Base-by-base conservation (phyloP, 2,888 invertebrate genomes). In the Leptogaster cylindrica region DNA sequence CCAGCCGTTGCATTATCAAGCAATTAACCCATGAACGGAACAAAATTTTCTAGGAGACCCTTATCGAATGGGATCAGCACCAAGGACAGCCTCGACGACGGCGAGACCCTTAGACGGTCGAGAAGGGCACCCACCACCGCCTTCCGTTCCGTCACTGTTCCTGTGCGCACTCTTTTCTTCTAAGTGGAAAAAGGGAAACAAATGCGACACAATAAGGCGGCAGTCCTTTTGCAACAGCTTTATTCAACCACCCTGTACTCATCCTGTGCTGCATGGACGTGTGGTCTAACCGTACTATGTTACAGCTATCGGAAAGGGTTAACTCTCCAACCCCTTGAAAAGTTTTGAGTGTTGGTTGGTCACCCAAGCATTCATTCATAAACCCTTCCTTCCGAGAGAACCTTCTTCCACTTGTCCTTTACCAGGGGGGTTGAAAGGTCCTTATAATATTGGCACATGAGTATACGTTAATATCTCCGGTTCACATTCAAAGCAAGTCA, bases 1-100 rank as follows among this genome's bases (percentile, higher is more conserved):
- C 69, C 64, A 65, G 69, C 66, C 69, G 39, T 63, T 70, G 68
- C 70, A 71, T 71, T 71, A 71, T 71, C 67, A 68, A 71, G 66
- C 70, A 71, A 71, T 71, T 71, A 71, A 71, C 71, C 67, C 67
- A 55, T 70, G 68, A 70, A 67, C 66, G 51, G 28, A 55, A 41
- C 14, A 39, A 64, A 55, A 33, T 50, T 33, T 65, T 61, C 44
- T 23, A 61, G 50, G 46, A 51, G 33, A 16, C 27, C 65, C 39
- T 65, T 27, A 51, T 27, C 44, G 33, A 33, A 55, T 55, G 16
- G 44, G n/a, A 36, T 33, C n/a, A 36, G n/a, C 27, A 16, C 10
- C 2, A n/a, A 1, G 4, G 5, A 39, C 39, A n/a, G 39, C 39
- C 4, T 18, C 41, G 14, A 39, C 20, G 23, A 36, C 36, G 41